A percentile compares a stretch with the other conserved stretches of the same genome.
Evolutionary conservation across 2,888 invertebrate species (phyloP).

Genomic region (Drosophila quasianomalipes): DNA sequence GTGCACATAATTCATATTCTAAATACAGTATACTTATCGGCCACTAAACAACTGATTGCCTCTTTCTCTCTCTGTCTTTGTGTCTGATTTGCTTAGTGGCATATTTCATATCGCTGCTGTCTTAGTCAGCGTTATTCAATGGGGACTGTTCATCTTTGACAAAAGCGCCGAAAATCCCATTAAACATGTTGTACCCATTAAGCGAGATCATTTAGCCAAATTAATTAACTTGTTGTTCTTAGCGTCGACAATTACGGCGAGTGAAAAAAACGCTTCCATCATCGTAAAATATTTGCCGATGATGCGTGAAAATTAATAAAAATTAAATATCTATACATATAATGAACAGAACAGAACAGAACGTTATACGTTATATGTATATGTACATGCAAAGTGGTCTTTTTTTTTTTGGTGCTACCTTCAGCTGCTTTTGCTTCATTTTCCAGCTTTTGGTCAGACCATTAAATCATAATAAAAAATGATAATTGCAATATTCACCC

Average conservation of each 20-base stretch:
- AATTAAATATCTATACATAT: conserved; percentile 55
- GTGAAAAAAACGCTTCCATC: conserved; percentile 81
- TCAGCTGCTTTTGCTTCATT: conserved; percentile 12
- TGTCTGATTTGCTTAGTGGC: not conserved
- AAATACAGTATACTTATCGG: conserved; percentile 1
- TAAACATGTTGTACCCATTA: conserved; percentile 80
- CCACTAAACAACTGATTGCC: not conserved
- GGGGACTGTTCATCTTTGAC: conserved; percentile 44
- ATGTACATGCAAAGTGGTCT: conserved; percentile 23
- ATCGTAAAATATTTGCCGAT: conserved; percentile 77
- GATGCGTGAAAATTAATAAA: conserved; percentile 79
- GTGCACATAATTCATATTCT: not conserved
- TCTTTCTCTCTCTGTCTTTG: not conserved
- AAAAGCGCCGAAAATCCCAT: conserved; percentile 75
- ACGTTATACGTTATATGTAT: conserved; percentile 24
- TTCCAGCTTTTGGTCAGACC: conserved; percentile 44
- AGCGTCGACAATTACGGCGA: conserved; percentile 76
- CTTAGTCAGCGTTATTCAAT: conserved; percentile 22
- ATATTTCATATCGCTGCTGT: not conserved
- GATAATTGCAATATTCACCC: conserved; percentile 84
- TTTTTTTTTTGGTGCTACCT: conserved; percentile 11
- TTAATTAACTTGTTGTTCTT: conserved; percentile 81
- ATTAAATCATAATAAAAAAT: conserved; percentile 83
- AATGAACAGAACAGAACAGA: conserved; percentile 4
- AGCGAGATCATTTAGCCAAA: conserved; percentile 76